These are phyloP conservation scores for Heptranchias perlo DNA, from an alignment of 2,113 vertebrate species.

Conservation along the genomic window DNA sequence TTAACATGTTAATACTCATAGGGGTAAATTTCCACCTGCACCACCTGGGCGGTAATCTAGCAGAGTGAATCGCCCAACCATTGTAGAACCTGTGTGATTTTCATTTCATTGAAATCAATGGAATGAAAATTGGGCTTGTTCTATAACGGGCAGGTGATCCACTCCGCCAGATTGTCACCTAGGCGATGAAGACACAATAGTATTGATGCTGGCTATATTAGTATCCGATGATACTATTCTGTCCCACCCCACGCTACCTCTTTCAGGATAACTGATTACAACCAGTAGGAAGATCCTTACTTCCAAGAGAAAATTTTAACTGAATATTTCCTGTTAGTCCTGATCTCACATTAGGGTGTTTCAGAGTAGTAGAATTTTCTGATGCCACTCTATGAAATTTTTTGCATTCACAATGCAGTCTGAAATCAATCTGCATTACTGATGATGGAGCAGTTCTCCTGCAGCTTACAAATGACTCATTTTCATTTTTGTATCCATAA, in stretches of 20 bases:
- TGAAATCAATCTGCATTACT: neutral
- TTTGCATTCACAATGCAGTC: neutral
- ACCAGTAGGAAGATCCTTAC: neutral
- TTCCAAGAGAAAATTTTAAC: neutral
- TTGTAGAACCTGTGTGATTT: neutral
- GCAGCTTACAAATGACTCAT: neutral
- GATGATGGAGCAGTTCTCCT: neutral
- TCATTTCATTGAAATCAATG: no score
- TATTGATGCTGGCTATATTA: neutral
- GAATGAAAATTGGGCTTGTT: no score
- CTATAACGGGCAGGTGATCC: neutral
- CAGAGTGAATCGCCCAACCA: neutral
- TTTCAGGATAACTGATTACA: neutral
- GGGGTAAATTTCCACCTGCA: neutral
- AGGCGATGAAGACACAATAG: neutral
- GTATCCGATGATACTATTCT: neutral
- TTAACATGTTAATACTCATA: neutral
- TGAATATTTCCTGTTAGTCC: neutral
- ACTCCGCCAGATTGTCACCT: neutral
- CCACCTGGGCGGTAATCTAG: neutral
- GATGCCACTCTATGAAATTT: neutral
- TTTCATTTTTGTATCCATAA: neutral
- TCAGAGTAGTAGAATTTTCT: neutral
- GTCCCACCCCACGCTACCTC: neutral
- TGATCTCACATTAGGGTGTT: neutral